A percentile compares a stretch with the other conserved stretches of the same genome.
Evolutionary conservation across 1,140 invertebrate genomes (phyloP).

Genomic region (Trissolcus basalis): DNA sequence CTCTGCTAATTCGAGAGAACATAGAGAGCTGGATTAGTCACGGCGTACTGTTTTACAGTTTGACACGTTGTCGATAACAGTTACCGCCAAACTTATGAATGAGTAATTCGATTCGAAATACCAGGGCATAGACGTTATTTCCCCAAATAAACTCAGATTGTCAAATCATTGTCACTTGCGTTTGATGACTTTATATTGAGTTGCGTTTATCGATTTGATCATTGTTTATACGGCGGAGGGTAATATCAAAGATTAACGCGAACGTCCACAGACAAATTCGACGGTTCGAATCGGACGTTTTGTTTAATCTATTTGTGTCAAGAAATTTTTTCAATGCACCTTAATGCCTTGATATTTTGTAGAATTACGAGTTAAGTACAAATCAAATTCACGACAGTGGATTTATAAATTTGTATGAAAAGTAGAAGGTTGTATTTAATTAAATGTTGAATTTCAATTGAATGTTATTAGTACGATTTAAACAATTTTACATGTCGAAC

Average conservation of each 20-base stretch:
- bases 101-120: conserved; percentile 55
- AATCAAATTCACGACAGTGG: no score
- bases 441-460: no score
- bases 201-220: conserved; percentile 42
- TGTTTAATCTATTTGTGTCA: no score
- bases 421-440: no score
- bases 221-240: conserved; percentile 28
- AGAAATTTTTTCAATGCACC: no score
- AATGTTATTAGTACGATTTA: no score
- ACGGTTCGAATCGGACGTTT: no score
- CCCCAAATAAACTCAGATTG: conserved; percentile 43
- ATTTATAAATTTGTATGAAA: no score
- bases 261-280: not conserved
- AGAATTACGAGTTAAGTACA: no score
- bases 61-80: conserved; percentile 59
- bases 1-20: conserved; percentile 49
- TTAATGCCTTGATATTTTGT: no score
- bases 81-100: conserved; percentile 50
- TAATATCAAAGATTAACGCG: conserved; percentile 25
- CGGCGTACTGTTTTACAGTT: conserved; percentile 47
- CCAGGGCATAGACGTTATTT: conserved; percentile 31
- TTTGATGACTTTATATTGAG: conserved; percentile 52
- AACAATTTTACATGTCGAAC: no score
- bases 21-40: conserved; percentile 41
- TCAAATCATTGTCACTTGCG: conserved; percentile 46